Base-by-base conservation (phyloP, 2,113 vertebrate species). In the Potamarius usumacintae region DNA sequence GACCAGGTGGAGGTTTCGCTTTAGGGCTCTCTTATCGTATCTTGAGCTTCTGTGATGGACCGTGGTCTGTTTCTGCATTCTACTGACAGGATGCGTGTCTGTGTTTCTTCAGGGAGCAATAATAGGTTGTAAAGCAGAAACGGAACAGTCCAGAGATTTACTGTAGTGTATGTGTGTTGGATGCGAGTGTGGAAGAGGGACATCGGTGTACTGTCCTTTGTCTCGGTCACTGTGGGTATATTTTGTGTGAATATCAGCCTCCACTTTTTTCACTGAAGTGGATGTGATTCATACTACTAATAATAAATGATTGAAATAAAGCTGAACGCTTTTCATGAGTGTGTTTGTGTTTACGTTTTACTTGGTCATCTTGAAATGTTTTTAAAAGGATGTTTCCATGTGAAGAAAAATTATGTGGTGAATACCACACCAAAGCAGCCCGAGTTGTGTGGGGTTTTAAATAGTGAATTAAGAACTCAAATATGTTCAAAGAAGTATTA, bases 251-350 rank as follows among this genome's bases (percentile, higher is more conserved):
- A 86, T 84, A 89, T 91, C 93, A 94, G 92, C 91, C 89, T 92
- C 65, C 77, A 6, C 7, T 90, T 91, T 90, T 90, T 57, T 65
- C 81, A 79, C 74, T 87, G 89, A 86, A 87, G 83, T 92, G 91
- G 92, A 90, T 90, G 89, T 89, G 85, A 90, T 87, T 91, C 91
- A 91, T 93, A 89, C 91, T 93, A 91, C 91, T 92, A 80, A 89
- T 84, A 67, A 81, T 60, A 67, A 67, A 57, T 84, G 50, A 84
- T 84, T 15, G 50, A 90, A 92, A 92, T 93, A 91, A 83, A 86
- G 83, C 67, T 48, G 93, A 91, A 90, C 78, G 91, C 91, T 93
- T 95, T 95, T 90, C 94, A 94, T 94, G 93, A 93, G 93, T 63
- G 2, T 2, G 4, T 18, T 22, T 69, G 27, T 71, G 34, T 48